Evolutionary conservation across 2,888 invertebrate genomes (phyloP), one percentile per base, ranked within the genome.

Genomic region (Chloroclysta siterata): DNA sequence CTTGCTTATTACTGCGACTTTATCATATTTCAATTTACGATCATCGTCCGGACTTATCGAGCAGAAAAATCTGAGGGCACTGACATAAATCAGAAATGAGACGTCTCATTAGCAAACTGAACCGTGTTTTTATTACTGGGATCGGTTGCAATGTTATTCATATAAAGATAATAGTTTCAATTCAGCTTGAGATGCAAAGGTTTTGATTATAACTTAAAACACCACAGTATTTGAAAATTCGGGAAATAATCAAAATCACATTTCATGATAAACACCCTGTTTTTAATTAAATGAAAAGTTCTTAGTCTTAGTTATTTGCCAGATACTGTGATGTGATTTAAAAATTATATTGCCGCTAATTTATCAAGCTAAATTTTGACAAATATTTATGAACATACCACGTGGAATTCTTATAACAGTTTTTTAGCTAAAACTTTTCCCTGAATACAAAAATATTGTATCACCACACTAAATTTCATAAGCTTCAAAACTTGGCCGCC

Each of bases 11-110:
- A 91, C 84, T 82, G 82, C 77, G 84, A 89, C 89, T 93, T 90
- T 90, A 92, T 93, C 93, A 92, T 93, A 90, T 93, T 93, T 93
- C 93, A 93, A 93, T 92, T 93, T 93, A 91, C 85, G 92, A 91
- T 89, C 91, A 84, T 88, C 90, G 89, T 84, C 83, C 86, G 74
- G 83, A 82, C 87, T 92, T 91, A 93, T 90, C 87, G 90, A 85
- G 89, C 83, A 89, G 87, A 91, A 93, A 91, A 90, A 90, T 88
- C 85, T 78, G 84, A 79, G 90, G 88, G 88, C 79, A 83, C 80
- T 76, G 80, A 82, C 81, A 92, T 93, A 92, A 92, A 91, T 93
- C 90, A 90, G 79, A 85, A 85, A 85, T 83, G 79, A 84, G 87
- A 89, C 81, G 81, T 87, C 91, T 91, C 90, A 92, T 93, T 92